Evolutionary conservation across 2,888 invertebrate species (phyloP).

Genomic region (Torymus texanus): DNA sequence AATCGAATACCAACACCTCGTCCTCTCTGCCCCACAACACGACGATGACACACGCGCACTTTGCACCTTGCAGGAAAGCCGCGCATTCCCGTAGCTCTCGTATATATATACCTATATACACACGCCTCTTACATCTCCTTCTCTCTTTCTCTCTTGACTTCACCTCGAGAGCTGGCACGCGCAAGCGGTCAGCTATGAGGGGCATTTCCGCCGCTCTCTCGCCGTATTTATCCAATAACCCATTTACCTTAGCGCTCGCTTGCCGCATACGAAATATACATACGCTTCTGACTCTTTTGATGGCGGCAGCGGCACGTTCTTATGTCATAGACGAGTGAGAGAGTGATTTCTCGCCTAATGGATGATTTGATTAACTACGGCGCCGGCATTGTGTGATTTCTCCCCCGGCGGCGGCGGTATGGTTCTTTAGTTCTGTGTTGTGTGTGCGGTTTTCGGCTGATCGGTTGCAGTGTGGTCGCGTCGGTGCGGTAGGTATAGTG

Average conservation of each 20-base stretch:
- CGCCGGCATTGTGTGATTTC: constrained; percentile 2
- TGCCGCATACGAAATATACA: constrained; percentile 12
- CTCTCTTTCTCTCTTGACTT: too few relatives aligned
- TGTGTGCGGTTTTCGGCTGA: not conserved
- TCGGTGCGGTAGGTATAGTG: not conserved
- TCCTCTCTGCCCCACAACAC: not conserved
- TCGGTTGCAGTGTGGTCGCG: not conserved
- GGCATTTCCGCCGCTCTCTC: constrained; percentile 65
- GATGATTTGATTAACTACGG: constrained; percentile 38
- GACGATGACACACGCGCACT: not conserved
- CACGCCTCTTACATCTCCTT: not conserved
- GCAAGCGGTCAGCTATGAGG: constrained; percentile 62
- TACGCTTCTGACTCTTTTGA: not conserved
- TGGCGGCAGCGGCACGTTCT: not conserved
- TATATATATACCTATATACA: not conserved
- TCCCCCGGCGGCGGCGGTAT: not conserved
- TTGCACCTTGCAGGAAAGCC: constrained; percentile 30
- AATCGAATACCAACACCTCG: too few relatives aligned
- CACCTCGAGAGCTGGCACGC: constrained; percentile 21
- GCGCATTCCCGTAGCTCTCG: constrained; percentile 8
- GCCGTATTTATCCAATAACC: constrained; percentile 41
- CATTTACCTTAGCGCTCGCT: constrained; percentile 1
- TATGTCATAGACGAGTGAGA: constrained; percentile 20
- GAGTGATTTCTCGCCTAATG: constrained; percentile 30
- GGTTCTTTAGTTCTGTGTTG: not conserved